Evolutionary conservation across 2,888 invertebrate genomes (phyloP), one percentile per base, ranked within the genome.

Genomic region (Drosophila demipolita): DNA sequence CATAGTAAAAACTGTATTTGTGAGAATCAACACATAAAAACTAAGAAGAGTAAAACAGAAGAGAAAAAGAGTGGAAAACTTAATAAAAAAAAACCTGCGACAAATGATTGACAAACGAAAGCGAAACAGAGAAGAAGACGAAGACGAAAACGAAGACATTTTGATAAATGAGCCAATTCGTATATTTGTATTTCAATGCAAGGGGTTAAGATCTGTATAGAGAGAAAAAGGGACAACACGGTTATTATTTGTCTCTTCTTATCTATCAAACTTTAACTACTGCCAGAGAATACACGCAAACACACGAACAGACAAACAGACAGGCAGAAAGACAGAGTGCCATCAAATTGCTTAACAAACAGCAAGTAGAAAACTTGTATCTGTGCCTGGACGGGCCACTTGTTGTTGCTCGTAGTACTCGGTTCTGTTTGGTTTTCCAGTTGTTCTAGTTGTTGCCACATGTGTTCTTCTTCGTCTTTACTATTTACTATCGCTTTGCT

Each of bases 331-430:
- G 48, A 48, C 45, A 66, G 57, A 50, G 75, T 76, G 60, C 54
- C 76, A 76, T 77, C 63, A 87, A 85, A 87, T 87, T 87, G 88
- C 81, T 87, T 79, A 61, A 81, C 86, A 85, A 87, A 85, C 59
- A 55, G 54, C 38, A 84, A 58, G 45, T 69, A 35, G 40, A 61
- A 48, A 48, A 42, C 36, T 36, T 66, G 52, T 50, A 66, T 66
- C 75, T 69, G 52, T 45, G 61, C 48, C 60, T 59, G 49, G 54
- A 32, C 62, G 26, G n/a, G 35, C 48, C 53, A 75, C 62, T 78
- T 80, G 81, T 78, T 80, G 81, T 66, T 77, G 70, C 29, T 52
- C 67, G 42, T 62, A 29, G 48, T 66, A 42, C 54, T 58, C 48
- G 7, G 38, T 52, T 55, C 40, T 78, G 66, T 83, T 79, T 76